Evolutionary conservation across 2,113 vertebrate genomes (phyloP).

Genomic region (Platanista minor): DNA sequence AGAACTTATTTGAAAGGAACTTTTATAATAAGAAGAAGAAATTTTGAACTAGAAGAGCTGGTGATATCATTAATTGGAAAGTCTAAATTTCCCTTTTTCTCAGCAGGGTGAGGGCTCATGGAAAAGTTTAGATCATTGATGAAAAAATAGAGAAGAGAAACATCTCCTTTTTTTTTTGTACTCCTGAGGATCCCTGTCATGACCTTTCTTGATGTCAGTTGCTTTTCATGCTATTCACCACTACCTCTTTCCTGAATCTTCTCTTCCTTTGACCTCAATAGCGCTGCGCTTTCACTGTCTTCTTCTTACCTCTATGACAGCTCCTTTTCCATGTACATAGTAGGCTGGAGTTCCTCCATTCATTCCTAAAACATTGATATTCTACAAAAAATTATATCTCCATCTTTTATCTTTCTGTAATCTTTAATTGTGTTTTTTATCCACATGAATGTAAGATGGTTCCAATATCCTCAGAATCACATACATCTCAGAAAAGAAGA

Average conservation of each 20-base stretch:
- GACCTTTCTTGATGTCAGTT: not conserved
- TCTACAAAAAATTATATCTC: not conserved
- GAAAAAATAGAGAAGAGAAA: not conserved
- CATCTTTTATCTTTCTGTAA: not conserved
- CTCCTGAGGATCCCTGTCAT: not conserved
- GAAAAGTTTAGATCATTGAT: not conserved
- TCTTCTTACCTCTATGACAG: not conserved
- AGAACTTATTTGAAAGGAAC: not conserved
- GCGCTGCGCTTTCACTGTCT: not conserved
- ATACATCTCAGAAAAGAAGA: not conserved
- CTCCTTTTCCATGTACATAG: not conserved
- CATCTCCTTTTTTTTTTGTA: not conserved
- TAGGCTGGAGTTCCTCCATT: not conserved
- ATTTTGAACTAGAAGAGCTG: not conserved
- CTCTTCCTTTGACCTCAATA: not conserved
- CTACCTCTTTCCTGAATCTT: not conserved
- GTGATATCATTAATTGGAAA: not conserved
- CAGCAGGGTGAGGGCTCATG: not conserved
- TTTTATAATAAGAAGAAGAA: not conserved
- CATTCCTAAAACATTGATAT: not conserved
- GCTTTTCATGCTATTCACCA: not conserved
- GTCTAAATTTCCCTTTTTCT: not conserved
- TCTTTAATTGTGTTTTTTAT: not conserved
- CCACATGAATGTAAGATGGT: not conserved
- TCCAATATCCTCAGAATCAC: not conserved